phyloP scores from a whole-genome alignment of 2,113 vertebrate species.

The Tetrao urogallus region DNA sequence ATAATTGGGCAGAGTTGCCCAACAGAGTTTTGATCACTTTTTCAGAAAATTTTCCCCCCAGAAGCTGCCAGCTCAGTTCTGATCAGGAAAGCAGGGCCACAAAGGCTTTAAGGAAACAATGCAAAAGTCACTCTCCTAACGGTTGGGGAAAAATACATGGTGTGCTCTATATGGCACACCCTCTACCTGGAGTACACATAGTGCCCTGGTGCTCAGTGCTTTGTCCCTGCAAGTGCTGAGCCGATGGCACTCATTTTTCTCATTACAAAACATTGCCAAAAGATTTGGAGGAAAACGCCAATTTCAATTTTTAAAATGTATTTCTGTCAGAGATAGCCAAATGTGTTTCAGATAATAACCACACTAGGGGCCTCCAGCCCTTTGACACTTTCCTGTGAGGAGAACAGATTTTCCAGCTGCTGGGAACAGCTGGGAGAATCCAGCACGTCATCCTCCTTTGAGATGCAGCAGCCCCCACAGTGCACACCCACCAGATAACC shows the following conservation, averaged over 20 bases:
- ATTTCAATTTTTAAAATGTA: not conserved
- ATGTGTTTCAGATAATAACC: not conserved
- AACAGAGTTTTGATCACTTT: not conserved
- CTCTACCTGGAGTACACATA: not conserved
- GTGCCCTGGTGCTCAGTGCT: too few species aligned
- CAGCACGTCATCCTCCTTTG: not conserved
- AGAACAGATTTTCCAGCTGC: not conserved
- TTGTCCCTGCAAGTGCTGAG: not conserved
- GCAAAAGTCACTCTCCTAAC: not conserved
- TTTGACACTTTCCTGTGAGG: not conserved
- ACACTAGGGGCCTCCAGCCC: accelerated
- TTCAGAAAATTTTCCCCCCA: not conserved
- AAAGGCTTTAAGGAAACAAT: not conserved
- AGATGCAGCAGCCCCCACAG: not conserved
- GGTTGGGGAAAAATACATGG: accelerated
- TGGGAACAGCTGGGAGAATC: not conserved
- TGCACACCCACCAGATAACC: not conserved
- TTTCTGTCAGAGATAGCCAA: not conserved
- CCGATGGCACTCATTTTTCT: accelerated
- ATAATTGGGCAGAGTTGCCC: not conserved
- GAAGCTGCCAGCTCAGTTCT: not conserved
- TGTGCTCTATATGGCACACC: not conserved
- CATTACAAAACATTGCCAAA: not conserved
- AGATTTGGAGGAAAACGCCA: not conserved
- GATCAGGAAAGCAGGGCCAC: not conserved